Percentiles rank a stretch among this genome's conserved stretches.
These are phyloP conservation scores for Coremacera marginata DNA, from an alignment of 2,888 invertebrate genomes.

Conservation along the genomic window DNA sequence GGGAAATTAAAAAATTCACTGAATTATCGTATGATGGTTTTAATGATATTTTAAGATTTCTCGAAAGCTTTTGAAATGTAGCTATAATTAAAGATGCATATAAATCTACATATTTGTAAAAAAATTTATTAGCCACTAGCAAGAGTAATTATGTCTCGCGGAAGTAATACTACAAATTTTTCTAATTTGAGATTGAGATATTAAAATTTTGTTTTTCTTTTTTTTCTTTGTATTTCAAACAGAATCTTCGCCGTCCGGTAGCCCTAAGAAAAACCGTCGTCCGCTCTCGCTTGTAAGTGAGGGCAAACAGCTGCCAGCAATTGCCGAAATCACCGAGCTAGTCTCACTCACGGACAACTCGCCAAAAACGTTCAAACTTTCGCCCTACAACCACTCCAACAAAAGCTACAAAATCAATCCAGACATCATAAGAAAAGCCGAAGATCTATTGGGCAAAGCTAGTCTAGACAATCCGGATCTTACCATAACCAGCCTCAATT, in stretches of 20 bases:
- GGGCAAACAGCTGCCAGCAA: conserved; percentile 76
- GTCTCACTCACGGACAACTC: conserved; percentile 74
- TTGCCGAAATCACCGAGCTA: conserved; percentile 79
- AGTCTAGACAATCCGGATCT: conserved; percentile 70
- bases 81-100: no score
- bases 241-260: conserved; percentile 75
- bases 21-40: no score
- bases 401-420: conserved; percentile 69
- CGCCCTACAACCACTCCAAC: conserved; percentile 54
- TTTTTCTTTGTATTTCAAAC: no score
- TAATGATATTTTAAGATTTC: no score
- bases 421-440: conserved; percentile 68
- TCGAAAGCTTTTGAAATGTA: no score
- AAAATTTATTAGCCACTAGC: no score
- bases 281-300: conserved; percentile 77
- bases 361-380: conserved; percentile 65
- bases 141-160: no score
- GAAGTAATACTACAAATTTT: no score
- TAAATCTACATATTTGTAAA: no score
- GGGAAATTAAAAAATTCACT: no score
- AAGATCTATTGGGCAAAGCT: conserved; percentile 67
- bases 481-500: conserved; percentile 74
- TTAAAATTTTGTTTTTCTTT: no score
- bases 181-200: no score
- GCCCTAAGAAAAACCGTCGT: conserved; percentile 73